Conservation (phyloP, 1,140 invertebrate species). For the Drosophila nigromelanica region DNA sequence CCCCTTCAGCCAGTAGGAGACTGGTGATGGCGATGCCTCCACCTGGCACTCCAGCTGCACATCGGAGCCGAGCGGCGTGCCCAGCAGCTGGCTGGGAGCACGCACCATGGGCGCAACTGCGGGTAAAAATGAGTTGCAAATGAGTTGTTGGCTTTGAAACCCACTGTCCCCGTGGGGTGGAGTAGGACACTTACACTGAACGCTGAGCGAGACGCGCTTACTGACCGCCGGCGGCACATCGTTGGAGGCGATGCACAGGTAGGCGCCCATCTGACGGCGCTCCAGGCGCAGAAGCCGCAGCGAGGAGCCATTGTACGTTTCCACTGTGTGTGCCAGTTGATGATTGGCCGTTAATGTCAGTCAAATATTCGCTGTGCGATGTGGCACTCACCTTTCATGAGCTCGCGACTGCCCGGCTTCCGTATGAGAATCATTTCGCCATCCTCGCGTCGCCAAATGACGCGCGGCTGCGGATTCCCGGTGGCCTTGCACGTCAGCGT, state of each 20-base stretch:
- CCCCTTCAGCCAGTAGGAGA: conserved; percentile 93
- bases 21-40: conserved; percentile 92
- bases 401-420: conserved; percentile 86
- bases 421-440: conserved; percentile 89
- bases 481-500: conserved; percentile 91
- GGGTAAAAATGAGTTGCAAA: background rate
- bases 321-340: no score
- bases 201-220: conserved; percentile 92
- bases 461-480: conserved; percentile 89
- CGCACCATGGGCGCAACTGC: conserved; percentile 92
- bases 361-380: background rate
- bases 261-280: conserved; percentile 93
- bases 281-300: conserved; percentile 91
- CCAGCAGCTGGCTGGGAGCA: conserved; percentile 92
- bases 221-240: conserved; percentile 95
- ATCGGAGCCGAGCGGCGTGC: conserved; percentile 91
- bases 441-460: conserved; percentile 89
- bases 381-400: conserved; percentile 86
- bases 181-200: conserved; percentile 94
- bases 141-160: no score
- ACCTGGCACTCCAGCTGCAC: conserved; percentile 92
- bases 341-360: background rate
- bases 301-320: conserved; percentile 89
- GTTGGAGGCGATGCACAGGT: conserved; percentile 94
- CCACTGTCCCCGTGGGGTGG: no score